phyloP scores from a whole-genome alignment of 2,113 vertebrate genomes.

The zebrafish (Danio rerio) region DNA sequence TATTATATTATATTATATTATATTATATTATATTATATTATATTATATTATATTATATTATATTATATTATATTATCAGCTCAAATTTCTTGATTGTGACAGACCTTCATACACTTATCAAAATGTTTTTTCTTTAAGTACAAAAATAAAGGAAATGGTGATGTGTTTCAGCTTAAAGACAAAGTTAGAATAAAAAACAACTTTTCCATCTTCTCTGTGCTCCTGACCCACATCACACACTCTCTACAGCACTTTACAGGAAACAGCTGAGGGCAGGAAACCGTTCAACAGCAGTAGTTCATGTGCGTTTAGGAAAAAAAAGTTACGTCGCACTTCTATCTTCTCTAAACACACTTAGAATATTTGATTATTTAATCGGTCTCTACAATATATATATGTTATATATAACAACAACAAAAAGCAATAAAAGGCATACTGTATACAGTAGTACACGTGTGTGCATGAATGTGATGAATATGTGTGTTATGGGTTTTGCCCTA shows the following conservation, averaged over 20 bases:
- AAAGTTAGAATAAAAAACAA: slow-evolving; percentile 1
- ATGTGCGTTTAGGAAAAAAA: slow-evolving; percentile 35
- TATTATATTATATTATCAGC: no score
- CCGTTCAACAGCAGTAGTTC: slow-evolving; percentile 37
- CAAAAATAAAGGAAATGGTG: background rate
- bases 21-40: no score
- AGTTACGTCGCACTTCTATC: background rate
- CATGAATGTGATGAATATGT: slow-evolving; percentile 14
- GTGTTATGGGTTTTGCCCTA: slow-evolving; percentile 43
- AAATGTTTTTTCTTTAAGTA: background rate
- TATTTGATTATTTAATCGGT: background rate
- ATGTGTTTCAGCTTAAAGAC: background rate
- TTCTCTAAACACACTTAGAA: background rate
- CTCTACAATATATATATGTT: background rate
- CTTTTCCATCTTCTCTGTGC: slow-evolving; percentile 45
- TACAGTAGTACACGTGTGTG: background rate
- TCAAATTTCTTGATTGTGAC: no score
- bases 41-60: no score
- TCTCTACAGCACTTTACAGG: slow-evolving; percentile 40
- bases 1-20: no score
- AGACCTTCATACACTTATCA: background rate
- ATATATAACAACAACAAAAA: background rate
- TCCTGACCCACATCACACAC: slow-evolving; percentile 48
- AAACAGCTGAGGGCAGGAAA: slow-evolving; percentile 60
- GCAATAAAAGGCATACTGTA: background rate